Conservation (phyloP, 2,113 vertebrate genomes). For the Hippocampus abdominalis region DNA sequence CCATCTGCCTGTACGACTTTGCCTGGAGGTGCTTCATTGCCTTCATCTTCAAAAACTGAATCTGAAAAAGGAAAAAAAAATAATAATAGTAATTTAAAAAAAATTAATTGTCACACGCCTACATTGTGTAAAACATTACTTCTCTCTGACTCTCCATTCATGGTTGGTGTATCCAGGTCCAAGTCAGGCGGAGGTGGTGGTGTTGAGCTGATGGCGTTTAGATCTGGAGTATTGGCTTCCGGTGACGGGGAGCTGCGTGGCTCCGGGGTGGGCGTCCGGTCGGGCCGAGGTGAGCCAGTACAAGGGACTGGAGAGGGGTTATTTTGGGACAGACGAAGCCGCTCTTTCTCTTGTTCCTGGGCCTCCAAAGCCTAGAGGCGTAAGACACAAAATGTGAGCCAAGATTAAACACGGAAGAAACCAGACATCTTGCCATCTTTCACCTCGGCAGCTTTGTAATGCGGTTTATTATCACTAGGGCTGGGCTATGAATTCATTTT, state of each 20-base stretch:
- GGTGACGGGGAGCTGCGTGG: constrained; percentile 59
- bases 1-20: constrained; percentile 8
- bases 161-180: constrained; percentile 46
- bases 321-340: constrained; percentile 73
- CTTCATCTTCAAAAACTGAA: constrained; percentile 54
- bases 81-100: no score
- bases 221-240: constrained; percentile 57
- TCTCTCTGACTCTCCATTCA: constrained; percentile 62
- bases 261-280: constrained; percentile 50
- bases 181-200: constrained; percentile 26
- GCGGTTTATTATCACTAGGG: background rate
- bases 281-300: constrained; percentile 69
- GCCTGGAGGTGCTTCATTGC: constrained; percentile 11
- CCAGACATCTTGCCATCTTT: background rate
- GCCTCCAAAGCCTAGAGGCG: constrained; percentile 78
- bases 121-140: constrained; percentile 25
- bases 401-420: background rate
- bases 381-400: background rate
- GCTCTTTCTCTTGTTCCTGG: constrained; percentile 80
- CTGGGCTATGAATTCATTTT: background rate
- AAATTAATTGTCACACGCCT: background rate
- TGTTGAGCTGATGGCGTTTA: constrained; percentile 24
- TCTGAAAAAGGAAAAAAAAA: constrained; percentile 17
- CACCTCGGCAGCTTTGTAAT: background rate
- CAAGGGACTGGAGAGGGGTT: constrained; percentile 69